Evolutionary conservation across 2,888 invertebrate genomes (phyloP).

Genomic region (Gymnosoma rotundatum): DNA sequence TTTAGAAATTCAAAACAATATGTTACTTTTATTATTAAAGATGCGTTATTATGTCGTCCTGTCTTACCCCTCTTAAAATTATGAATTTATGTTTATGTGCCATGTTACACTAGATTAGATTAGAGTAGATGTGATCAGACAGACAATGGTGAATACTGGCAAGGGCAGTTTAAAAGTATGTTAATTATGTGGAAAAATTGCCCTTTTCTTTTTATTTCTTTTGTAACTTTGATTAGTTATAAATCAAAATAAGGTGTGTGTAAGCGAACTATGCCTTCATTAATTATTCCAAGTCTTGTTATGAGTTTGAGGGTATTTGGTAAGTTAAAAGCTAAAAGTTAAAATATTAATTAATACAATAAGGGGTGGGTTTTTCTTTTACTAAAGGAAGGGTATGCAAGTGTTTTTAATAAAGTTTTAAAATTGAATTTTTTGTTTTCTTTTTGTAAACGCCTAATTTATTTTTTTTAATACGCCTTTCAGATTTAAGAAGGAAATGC

Average conservation of each 20-base stretch:
- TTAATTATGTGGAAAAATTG: conserved; percentile 69
- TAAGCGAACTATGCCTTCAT: not conserved
- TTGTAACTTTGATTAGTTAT: conserved; percentile 49
- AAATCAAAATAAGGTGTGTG: conserved; percentile 63
- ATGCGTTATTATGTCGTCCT: conserved; percentile 9
- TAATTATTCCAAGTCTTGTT: not conserved
- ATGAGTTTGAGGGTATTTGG: not conserved
- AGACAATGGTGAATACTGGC: not conserved
- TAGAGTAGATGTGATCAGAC: conserved; percentile 11
- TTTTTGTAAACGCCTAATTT: too few species aligned
- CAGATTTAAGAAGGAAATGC: too few species aligned
- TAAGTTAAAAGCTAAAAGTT: conserved; percentile 4
- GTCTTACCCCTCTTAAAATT: conserved; percentile 25
- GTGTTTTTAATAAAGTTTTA: too few species aligned
- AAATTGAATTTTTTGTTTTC: too few species aligned
- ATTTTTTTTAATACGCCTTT: too few species aligned
- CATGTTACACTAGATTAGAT: conserved; percentile 48
- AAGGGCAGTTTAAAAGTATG: conserved; percentile 58
- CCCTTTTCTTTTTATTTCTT: conserved; percentile 25
- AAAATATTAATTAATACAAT: too few species aligned
- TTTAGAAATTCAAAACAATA: conserved; percentile 52
- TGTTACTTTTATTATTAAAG: conserved; percentile 46
- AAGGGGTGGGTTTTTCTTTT: too few species aligned
- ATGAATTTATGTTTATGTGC: conserved; percentile 20
- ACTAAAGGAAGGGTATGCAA: too few species aligned